Percentiles rank a stretch among this genome's conserved stretches.
Evolutionary conservation across 2,113 vertebrate genomes (phyloP).

Genomic region (Rhinogobius similis): DNA sequence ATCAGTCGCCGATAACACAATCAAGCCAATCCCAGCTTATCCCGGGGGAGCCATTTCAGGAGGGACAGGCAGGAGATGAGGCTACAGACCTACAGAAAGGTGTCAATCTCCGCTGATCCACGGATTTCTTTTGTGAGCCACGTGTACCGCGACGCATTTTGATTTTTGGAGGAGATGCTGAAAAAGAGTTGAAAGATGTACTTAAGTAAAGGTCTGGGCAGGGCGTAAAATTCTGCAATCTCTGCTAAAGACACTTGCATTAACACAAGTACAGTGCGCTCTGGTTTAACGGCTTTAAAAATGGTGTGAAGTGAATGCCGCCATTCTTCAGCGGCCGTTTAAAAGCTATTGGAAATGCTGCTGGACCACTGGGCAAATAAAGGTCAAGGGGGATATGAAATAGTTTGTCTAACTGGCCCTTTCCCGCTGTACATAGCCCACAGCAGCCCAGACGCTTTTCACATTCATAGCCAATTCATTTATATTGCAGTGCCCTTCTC

Average conservation of each 20-base stretch:
- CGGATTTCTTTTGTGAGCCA: slow-evolving; percentile 52
- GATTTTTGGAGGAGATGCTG: slow-evolving; percentile 35
- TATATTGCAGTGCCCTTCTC: slow-evolving; percentile 73
- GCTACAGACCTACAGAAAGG: slow-evolving; percentile 62
- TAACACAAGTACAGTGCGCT: slow-evolving; percentile 9
- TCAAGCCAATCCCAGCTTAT: slow-evolving; percentile 76
- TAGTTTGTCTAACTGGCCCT: slow-evolving; percentile 71
- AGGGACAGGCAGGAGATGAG: slow-evolving; percentile 68
- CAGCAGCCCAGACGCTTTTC: slow-evolving; percentile 52
- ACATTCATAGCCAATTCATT: slow-evolving; percentile 75
- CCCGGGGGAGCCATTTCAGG: slow-evolving; percentile 67
- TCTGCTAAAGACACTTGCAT: slow-evolving; percentile 25
- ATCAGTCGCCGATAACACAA: slow-evolving; percentile 76
- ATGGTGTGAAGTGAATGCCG: slow-evolving; percentile 39
- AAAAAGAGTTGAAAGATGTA: slow-evolving; percentile 41
- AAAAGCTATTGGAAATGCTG: slow-evolving; percentile 68
- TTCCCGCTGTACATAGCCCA: slow-evolving; percentile 47
- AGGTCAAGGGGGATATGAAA: slow-evolving; percentile 77
- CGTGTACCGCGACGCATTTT: slow-evolving; percentile 16
- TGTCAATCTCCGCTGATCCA: slow-evolving; percentile 73
- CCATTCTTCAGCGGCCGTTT: slow-evolving; percentile 66
- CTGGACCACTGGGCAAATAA: slow-evolving; percentile 68
- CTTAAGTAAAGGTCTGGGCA: slow-evolving; percentile 40
- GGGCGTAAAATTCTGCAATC: slow-evolving; percentile 23
- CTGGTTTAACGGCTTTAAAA: slow-evolving; percentile 17